A percentile compares a stretch with the other conserved stretches of the same genome.
phyloP scores from a whole-genome alignment of 1,140 invertebrate genomes.

The Drosophila tristis region DNA sequence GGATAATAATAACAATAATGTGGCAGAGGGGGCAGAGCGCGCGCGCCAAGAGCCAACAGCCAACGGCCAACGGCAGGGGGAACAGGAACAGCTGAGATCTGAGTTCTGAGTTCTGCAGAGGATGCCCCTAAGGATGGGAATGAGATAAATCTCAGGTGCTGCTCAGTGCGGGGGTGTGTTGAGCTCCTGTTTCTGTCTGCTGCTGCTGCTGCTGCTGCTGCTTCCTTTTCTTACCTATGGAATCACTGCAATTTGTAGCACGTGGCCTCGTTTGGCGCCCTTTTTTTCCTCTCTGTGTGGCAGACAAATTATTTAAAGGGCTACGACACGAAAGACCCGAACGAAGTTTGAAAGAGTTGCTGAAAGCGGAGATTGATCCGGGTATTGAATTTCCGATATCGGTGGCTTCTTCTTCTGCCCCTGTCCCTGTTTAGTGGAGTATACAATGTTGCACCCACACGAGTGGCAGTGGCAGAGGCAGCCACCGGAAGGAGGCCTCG shows the following conservation, averaged over 20 bases:
- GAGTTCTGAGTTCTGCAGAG: constrained; percentile 13
- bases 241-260: constrained; percentile 62
- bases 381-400: constrained; percentile 25
- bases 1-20: constrained; percentile 77
- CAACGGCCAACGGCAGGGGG: no score
- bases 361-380: constrained; percentile 38
- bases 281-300: constrained; percentile 38
- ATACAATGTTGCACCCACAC: constrained; percentile 41
- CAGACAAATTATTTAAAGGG: constrained; percentile 34
- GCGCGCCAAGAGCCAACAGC: constrained; percentile 49
- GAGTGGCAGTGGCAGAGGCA: constrained; percentile 20
- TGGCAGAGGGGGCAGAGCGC: constrained; percentile 51
- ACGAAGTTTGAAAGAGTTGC: constrained; percentile 37
- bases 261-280: constrained; percentile 73
- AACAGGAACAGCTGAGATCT: constrained; percentile 41
- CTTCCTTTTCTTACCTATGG: not conserved
- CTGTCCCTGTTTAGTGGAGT: no score
- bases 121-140: not conserved
- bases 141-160: constrained; percentile 67
- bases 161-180: constrained; percentile 76
- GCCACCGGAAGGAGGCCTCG: constrained; percentile 8
- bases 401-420: not conserved
- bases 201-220: constrained; percentile 22
- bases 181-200: constrained; percentile 28
- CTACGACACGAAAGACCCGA: no score